Evolutionary conservation across 2,113 vertebrate genomes (phyloP).

Genomic region (Boleophthalmus pectinirostris): DNA sequence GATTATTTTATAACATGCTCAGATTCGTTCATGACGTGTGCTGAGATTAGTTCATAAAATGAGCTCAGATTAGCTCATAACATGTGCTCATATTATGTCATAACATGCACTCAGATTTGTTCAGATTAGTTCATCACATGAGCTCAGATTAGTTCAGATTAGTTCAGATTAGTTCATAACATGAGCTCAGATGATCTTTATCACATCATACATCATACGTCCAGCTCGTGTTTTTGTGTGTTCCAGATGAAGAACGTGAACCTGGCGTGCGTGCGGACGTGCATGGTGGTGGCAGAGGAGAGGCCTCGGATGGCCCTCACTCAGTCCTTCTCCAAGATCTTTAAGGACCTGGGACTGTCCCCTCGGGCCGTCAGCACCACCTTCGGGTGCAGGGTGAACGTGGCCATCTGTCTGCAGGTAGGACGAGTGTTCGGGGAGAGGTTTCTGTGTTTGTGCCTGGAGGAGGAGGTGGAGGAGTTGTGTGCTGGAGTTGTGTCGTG

Average conservation of each 20-base stretch:
- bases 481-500: constrained; percentile 17
- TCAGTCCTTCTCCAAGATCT: constrained; percentile 95
- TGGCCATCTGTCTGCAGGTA: constrained; percentile 96
- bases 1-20: too few species aligned
- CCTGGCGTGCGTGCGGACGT: constrained; percentile 92
- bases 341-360: constrained; percentile 94
- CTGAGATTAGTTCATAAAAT: too few species aligned
- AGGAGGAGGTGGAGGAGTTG: not conserved
- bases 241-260: constrained; percentile 88
- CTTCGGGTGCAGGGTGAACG: constrained; percentile 95
- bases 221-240: not conserved
- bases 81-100: too few species aligned
- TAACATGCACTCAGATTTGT: too few species aligned
- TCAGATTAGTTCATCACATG: too few species aligned
- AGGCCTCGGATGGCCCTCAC: constrained; percentile 88
- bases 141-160: too few species aligned
- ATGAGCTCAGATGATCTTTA: not conserved
- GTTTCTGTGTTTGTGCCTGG: not conserved
- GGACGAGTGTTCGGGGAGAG: constrained; percentile 27
- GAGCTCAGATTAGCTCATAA: too few species aligned
- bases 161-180: not conserved
- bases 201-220: not conserved
- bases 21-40: too few species aligned
- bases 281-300: constrained; percentile 98
- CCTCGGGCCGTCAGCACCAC: constrained; percentile 94